Base-by-base conservation (phyloP, 2,113 vertebrate genomes). In the Podiceps cristatus region DNA sequence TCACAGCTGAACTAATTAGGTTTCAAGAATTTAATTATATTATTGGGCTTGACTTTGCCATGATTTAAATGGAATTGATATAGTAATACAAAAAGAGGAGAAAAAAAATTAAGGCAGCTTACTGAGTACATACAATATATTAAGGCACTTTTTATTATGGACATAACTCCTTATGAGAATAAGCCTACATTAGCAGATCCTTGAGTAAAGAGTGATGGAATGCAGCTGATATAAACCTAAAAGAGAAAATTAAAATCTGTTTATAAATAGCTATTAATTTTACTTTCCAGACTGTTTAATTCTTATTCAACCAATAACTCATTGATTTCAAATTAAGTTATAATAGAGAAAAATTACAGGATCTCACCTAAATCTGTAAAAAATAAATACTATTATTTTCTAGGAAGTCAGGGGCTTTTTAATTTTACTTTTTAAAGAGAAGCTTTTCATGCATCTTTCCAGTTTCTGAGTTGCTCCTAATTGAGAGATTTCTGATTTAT, bases 251-350 rank as follows among this genome's bases (percentile, higher is more conserved):
- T 74, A 59, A 93, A 86, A 86, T 86, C 24, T 89, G 47, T 75
- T 96, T 78, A 92, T 88, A 89, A 97, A 97, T 75, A 80, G 31
- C 10, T 81, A 69, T 84, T 77, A 90, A 91, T 89, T 91, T 94
- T 93, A 5, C 20, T 94, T 93, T 95, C 52, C 80, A 84, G n/a
- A 63, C 63, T 63, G 37, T 59, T 94, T 88, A 94, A 44, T 91
- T 31, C 13, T 84, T 74, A 89, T 91, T 89, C 47, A 88, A 75
- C 23, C 50, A 52, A n/a, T 59, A 95, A 86, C 7, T 83, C 83
- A 71, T 37, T 86, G 68, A 91, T 80, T 88, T 80, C 13, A 77
- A 77, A 62, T 16, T 7, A 93, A 74, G 20, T 18, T 56, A 55
- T 66, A 94, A 80, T 25, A 60, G 40, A 95, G 67, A 94, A 92